These are phyloP conservation scores for Nyctibius bracteatus DNA, from an alignment of 2,113 vertebrate genomes.

Conservation along the genomic window DNA sequence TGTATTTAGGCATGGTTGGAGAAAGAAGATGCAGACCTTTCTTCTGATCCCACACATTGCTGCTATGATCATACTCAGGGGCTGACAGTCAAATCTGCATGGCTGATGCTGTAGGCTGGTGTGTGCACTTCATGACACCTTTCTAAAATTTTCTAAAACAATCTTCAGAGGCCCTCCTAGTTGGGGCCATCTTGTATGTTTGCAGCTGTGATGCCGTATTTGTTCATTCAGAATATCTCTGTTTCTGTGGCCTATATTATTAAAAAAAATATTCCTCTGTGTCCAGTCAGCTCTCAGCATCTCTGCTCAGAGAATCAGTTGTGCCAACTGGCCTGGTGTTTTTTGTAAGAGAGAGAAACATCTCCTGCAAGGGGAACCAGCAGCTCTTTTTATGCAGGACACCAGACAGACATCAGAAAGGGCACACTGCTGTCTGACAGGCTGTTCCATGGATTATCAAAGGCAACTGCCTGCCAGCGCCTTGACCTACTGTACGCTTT, in stretches of 20 bases:
- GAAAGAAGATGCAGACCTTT: background rate
- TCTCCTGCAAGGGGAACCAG: background rate
- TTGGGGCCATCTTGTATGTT: background rate
- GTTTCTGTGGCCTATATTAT: background rate
- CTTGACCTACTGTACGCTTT: slow-evolving; percentile 43
- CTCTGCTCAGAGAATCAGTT: background rate
- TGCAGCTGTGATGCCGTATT: background rate
- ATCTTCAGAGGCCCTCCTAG: background rate
- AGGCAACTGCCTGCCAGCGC: slow-evolving; percentile 42
- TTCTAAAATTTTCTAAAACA: background rate
- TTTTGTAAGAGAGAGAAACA: slow-evolving; percentile 15
- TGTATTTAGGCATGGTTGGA: background rate
- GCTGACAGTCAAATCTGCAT: background rate
- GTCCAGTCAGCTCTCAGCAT: background rate
- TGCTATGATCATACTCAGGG: background rate
- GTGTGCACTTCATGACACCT: background rate
- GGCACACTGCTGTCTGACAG: slow-evolving; percentile 43
- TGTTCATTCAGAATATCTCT: background rate
- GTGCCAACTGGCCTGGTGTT: background rate
- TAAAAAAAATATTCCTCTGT: background rate
- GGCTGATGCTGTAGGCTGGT: background rate
- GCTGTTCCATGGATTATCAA: slow-evolving; percentile 47
- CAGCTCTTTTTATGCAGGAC: slow-evolving; percentile 30
- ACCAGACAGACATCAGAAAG: slow-evolving; percentile 45
- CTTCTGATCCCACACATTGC: background rate